These are phyloP conservation scores for Liparis tanakae DNA, from an alignment of 2,797 vertebrate species.

Conservation along the genomic window DNA sequence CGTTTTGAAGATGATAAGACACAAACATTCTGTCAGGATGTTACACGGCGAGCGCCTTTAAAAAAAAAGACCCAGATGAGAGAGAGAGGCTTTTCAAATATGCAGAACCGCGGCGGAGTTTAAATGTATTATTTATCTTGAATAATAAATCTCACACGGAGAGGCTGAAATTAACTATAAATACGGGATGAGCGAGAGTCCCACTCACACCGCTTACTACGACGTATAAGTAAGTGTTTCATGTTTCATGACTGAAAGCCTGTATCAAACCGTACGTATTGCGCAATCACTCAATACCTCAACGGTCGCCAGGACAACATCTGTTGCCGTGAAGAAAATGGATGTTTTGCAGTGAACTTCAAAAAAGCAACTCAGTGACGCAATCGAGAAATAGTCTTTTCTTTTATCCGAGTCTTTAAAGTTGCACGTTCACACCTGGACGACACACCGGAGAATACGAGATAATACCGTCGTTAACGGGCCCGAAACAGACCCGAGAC, in stretches of 20 bases:
- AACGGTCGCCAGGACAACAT: background rate
- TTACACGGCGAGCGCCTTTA: background rate
- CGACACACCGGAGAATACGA: conserved; percentile 36
- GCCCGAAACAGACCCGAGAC: conserved; percentile 32
- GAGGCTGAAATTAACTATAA: background rate
- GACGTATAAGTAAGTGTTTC: background rate
- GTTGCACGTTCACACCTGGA: conserved; percentile 11
- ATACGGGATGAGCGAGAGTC: background rate
- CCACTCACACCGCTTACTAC: background rate
- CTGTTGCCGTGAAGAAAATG: background rate
- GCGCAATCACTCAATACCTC: background rate
- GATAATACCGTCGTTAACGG: conserved; percentile 32
- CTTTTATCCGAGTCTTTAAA: background rate
- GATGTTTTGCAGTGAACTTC: conserved; percentile 1
- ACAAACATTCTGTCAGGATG: background rate
- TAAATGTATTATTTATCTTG: conserved; percentile 12
- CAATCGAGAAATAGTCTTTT: background rate
- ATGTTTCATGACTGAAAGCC: background rate
- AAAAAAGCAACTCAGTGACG: background rate
- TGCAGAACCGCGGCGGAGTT: background rate
- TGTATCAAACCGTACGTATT: background rate
- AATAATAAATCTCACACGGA: background rate
- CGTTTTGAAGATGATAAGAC: background rate
- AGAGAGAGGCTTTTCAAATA: background rate
- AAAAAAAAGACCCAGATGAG: background rate